Evolutionary conservation across 2,113 vertebrate genomes (phyloP), one percentile per base, ranked within the genome.

Genomic region (Siphamia tubifer): DNA sequence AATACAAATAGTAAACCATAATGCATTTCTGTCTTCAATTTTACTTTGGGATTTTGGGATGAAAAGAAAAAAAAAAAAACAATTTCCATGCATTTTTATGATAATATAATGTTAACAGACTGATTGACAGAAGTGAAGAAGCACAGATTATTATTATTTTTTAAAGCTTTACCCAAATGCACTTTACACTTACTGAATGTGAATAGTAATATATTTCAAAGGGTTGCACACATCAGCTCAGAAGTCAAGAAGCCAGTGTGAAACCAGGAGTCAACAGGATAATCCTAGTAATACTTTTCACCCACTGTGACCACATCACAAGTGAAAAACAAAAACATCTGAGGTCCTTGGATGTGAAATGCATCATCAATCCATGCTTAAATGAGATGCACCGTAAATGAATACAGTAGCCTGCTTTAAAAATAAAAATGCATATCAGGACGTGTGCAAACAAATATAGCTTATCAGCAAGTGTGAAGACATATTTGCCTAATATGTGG

Each of bases 391-490:
- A n/a, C n/a, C n/a, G n/a, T n/a, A n/a, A n/a, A 77, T 43, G 20
- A 55, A 63, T 21, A 38, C 15, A 52, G 32, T 45, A 24, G 32
- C 39, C 42, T 19, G 4, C 51, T 20, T 39, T 36, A 64, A 52
- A 38, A n/a, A n/a, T n/a, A n/a, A n/a, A 24, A 32, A 34, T 39
- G 30, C 65, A 40, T 27, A 61, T 5, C 17, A 27, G 21, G 24
- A 56, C 40, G 53, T 42, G 45, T 65, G 58, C 58, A 72, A 66
- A 73, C 47, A 43, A 58, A 57, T 51, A 8, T 23, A 64, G 49
- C 47, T 81, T 42, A 47, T 81, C 63, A 75, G 68, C 51, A 75
- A 54, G 75, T 81, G 65, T 72, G 73, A 83, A 67, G 67, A 61
- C 49, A 30, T 27, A 45, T 84, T 66, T 60, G 51, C 21, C 12